Percentiles rank a stretch among this genome's conserved stretches.
Conservation (phyloP, 2,797 vertebrate genomes). For the Sebastolobus alascanus region DNA sequence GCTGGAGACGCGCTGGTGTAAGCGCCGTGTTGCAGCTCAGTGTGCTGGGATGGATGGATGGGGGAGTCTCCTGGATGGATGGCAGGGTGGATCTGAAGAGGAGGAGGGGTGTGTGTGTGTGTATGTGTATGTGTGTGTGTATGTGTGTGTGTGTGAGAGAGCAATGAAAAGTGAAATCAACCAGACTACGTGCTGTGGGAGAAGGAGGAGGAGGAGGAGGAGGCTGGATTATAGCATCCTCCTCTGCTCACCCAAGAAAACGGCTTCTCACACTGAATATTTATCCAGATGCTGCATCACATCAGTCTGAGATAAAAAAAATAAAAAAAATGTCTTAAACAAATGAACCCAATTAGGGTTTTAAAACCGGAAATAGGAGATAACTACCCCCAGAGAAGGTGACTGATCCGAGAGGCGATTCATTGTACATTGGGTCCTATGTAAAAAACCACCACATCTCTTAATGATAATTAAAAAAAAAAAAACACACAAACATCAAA, state of each 20-base stretch:
- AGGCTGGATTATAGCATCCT: conserved; percentile 19
- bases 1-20: not conserved
- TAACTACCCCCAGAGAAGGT: not conserved
- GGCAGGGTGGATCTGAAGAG: conserved; percentile 40
- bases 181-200: conserved; percentile 50
- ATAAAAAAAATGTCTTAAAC: not conserved
- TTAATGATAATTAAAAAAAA: conserved; percentile 21
- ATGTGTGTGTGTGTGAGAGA: conserved; percentile 34
- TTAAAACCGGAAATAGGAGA: not conserved
- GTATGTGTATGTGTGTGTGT: conserved; percentile 36
- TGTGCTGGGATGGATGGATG: conserved; percentile 48
- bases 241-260: conserved; percentile 8
- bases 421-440: not conserved
- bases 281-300: not conserved
- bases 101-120: conserved; percentile 39
- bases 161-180: conserved; percentile 74
- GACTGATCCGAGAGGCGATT: not conserved
- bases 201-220: not conserved
- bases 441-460: conserved; percentile 1
- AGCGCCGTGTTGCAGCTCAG: conserved; percentile 44
- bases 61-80: conserved; percentile 58
- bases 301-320: not conserved
- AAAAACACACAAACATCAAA: conserved; percentile 27
- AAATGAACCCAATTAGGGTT: not conserved
- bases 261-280: not conserved